Evolutionary conservation across 2,797 vertebrate genomes (phyloP).

Genomic region (Chaetodon trifasciatus): DNA sequence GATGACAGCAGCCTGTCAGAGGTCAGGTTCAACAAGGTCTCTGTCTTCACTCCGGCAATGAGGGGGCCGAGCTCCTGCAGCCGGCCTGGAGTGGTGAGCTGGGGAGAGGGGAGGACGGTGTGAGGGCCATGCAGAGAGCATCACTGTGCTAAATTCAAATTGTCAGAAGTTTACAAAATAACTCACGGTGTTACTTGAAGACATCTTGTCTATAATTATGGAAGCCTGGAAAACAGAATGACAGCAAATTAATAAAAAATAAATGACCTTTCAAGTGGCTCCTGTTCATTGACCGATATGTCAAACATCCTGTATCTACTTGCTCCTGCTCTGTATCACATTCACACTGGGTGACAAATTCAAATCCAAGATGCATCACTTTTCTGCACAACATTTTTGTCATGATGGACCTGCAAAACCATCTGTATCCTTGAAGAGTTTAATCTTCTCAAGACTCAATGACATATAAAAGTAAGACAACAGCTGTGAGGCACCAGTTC

Average conservation of each 20-base stretch:
- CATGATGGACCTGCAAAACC: background rate
- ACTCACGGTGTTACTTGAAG: constrained; percentile 76
- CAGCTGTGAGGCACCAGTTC: constrained; percentile 60
- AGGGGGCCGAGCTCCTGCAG: constrained; percentile 82
- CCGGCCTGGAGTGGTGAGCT: constrained; percentile 70
- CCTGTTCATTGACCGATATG: background rate
- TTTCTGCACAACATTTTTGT: background rate
- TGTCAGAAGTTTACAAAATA: background rate
- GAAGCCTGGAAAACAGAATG: constrained; percentile 73
- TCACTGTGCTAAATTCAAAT: background rate
- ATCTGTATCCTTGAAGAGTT: constrained; percentile 6
- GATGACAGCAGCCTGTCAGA: constrained; percentile 76
- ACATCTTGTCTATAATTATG: constrained; percentile 82
- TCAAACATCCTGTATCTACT: background rate
- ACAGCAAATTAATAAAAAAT: background rate
- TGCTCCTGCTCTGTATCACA: background rate
- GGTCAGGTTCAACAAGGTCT: constrained; percentile 75
- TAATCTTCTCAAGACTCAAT: background rate
- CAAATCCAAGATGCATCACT: background rate
- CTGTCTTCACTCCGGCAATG: constrained; percentile 80
- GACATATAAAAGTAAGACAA: constrained; percentile 26
- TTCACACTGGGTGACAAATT: background rate
- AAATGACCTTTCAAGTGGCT: background rate
- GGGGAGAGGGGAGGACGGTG: constrained; percentile 12
- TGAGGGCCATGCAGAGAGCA: background rate